phyloP scores from a whole-genome alignment of 2,113 vertebrate species.

The Nothoprocta perdicaria region DNA sequence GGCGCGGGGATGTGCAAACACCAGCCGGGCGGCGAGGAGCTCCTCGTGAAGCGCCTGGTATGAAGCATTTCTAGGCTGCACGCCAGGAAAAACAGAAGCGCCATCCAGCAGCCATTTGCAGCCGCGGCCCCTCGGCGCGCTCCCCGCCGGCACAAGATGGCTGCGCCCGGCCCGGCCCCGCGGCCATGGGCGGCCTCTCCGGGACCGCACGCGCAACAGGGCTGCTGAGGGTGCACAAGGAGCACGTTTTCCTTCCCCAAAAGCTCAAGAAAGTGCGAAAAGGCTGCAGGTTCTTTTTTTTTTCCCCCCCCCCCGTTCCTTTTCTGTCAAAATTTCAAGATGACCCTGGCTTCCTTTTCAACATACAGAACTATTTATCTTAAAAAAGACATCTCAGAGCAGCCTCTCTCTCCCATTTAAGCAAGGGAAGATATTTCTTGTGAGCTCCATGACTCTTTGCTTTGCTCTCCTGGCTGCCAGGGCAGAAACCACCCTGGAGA shows the following conservation, averaged over 20 bases:
- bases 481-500: not conserved
- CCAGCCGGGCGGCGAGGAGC: not conserved
- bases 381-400: not conserved
- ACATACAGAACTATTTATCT: not conserved
- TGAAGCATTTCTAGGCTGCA: conserved; percentile 28
- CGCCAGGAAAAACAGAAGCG: conserved; percentile 56
- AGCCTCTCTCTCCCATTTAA: not conserved
- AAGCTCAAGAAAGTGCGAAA: not conserved
- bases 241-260: not conserved
- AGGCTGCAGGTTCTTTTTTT: not conserved
- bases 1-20: not conserved
- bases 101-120: conserved; percentile 40
- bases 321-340: not conserved
- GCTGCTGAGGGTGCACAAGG: not conserved
- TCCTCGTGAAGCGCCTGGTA: not conserved
- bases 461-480: not conserved
- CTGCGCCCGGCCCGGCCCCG: not conserved
- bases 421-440: not conserved
- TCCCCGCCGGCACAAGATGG: conserved; percentile 35
- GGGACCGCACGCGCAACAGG: no score
- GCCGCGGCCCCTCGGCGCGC: not conserved
- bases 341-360: not conserved
- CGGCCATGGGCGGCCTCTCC: no score
- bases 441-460: not conserved
- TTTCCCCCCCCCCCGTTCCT: not conserved